Conservation (phyloP, 2,113 vertebrate species). For the Mus pahari region DNA sequence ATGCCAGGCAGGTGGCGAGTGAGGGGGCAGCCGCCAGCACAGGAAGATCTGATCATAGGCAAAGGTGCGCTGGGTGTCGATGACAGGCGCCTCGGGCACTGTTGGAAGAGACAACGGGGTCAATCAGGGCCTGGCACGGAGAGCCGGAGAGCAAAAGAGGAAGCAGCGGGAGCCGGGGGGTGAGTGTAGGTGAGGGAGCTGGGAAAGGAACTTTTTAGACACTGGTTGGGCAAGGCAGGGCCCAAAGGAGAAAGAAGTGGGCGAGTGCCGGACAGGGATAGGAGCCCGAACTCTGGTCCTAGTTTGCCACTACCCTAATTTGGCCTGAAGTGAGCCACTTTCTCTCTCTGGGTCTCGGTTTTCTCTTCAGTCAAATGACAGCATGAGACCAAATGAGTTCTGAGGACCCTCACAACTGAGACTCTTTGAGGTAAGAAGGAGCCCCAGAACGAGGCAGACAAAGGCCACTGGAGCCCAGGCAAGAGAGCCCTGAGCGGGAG, state of each 20-base stretch:
- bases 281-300: neutral
- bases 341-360: slow-evolving; percentile 30
- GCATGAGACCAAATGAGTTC: neutral
- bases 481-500: slow-evolving; percentile 46
- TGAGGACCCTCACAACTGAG: neutral
- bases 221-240: neutral
- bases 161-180: slow-evolving; percentile 75
- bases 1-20: slow-evolving; percentile 96
- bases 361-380: neutral
- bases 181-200: slow-evolving; percentile 70
- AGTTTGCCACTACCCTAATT: neutral
- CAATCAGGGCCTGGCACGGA: slow-evolving; percentile 43
- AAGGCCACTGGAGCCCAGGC: slow-evolving; percentile 70
- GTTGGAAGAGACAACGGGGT: slow-evolving; percentile 73
- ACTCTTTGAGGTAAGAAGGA: slow-evolving; percentile 29
- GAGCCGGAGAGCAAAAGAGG: no score
- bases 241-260: neutral
- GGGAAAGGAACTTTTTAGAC: neutral
- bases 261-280: no score
- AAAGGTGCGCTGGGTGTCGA: slow-evolving; percentile 97
- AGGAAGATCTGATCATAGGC: slow-evolving; percentile 98
- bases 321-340: neutral
- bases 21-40: slow-evolving; percentile 96
- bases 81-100: slow-evolving; percentile 96
- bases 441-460: slow-evolving; percentile 23